Conservation (phyloP, 64 coral and sea anemone species). For the Stylophora pistillata region DNA sequence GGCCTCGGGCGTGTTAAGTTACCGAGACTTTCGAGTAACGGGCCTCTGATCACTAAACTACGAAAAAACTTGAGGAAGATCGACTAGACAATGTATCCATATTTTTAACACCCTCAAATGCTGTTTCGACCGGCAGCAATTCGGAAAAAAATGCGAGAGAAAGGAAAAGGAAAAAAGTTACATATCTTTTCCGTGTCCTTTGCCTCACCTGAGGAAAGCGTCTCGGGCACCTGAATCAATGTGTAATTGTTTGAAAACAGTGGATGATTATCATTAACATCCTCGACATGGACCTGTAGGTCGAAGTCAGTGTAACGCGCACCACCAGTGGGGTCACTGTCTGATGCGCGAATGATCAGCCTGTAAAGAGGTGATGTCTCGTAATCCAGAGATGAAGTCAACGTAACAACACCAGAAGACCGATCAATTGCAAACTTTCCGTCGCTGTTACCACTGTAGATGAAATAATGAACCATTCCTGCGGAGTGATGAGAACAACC, state of each 20-base stretch:
- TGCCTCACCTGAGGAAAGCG: constrained; percentile 22
- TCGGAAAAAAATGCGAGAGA: no score
- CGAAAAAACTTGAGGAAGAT: no score
- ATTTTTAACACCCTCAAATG: no score
- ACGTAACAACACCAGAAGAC: constrained; percentile 32
- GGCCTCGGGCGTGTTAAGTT: no score
- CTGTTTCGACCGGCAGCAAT: no score
- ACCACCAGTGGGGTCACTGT: constrained; percentile 6
- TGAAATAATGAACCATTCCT: constrained; percentile 53
- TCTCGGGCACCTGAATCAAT: constrained; percentile 21
- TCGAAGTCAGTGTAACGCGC: constrained; percentile 42
- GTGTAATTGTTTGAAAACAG: neutral
- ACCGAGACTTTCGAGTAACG: no score
- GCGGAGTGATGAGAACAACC: neutral
- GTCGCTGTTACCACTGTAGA: constrained; percentile 33
- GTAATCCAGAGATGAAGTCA: constrained; percentile 43
- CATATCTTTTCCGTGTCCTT: neutral
- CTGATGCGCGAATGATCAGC: constrained; percentile 41
- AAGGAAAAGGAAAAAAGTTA: no score
- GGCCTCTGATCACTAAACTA: no score
- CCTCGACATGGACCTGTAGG: constrained; percentile 38
- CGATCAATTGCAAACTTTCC: constrained; percentile 28
- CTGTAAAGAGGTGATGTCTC: constrained; percentile 27
- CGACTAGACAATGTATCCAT: no score
- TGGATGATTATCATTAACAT: constrained; percentile 69